A percentile compares a stretch with the other conserved stretches of the same genome.
Conservation (phyloP, 2,888 invertebrate species). For the Carpatolechia fugitivella region DNA sequence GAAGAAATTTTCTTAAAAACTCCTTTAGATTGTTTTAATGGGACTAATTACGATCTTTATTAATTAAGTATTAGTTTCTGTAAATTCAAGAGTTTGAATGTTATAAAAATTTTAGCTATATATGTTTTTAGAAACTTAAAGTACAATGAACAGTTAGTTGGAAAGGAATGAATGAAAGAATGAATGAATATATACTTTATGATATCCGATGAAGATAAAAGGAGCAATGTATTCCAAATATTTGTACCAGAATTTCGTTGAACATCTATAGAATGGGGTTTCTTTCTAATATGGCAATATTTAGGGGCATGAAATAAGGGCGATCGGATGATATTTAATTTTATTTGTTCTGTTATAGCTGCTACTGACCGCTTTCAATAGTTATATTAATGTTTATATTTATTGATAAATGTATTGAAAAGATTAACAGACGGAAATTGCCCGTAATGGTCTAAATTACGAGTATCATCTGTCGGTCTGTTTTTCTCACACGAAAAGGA, state of each 20-base stretch:
- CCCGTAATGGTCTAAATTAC: neutral
- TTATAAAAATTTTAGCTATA: too few species aligned
- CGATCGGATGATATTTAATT: slow-evolving; percentile 1
- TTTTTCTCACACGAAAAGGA: neutral
- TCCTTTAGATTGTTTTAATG: too few species aligned
- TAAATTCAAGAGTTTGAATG: too few species aligned
- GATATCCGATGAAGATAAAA: too few species aligned
- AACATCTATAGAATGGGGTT: neutral
- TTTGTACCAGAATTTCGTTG: neutral
- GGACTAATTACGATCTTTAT: too few species aligned
- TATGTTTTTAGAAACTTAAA: too few species aligned
- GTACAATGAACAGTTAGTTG: too few species aligned
- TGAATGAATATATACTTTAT: too few species aligned
- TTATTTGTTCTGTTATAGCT: slow-evolving; percentile 5
- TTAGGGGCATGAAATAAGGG: neutral
- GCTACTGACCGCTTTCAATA: neutral
- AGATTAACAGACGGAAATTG: neutral
- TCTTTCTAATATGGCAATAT: neutral
- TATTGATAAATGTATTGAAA: neutral
- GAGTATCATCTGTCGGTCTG: neutral
- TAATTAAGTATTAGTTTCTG: too few species aligned
- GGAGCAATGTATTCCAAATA: neutral
- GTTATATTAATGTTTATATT: slow-evolving; percentile 1
- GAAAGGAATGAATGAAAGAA: too few species aligned
- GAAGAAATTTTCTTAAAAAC: too few species aligned